Evolutionary conservation across 2,888 invertebrate species (phyloP).

Genomic region (Mythimna vitellina): DNA sequence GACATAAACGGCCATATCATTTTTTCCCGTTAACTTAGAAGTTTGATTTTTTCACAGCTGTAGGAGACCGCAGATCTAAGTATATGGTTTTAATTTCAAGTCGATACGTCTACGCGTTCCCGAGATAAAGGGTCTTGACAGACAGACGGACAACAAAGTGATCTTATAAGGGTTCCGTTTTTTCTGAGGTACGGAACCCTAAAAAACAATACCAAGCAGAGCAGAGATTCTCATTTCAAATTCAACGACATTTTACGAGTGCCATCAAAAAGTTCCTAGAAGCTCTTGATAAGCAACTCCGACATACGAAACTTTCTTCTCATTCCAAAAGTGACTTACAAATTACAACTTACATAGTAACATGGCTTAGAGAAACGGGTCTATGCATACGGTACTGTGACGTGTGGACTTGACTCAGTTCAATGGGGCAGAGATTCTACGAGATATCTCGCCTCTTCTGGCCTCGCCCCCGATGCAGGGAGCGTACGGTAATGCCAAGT

Average conservation of each 20-base stretch:
- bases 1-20: too few relatives aligned
- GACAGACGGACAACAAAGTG: too few relatives aligned
- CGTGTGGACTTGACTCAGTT: slow-evolving; percentile 31
- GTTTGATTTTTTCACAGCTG: too few relatives aligned
- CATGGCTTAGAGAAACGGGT: slow-evolving; percentile 20
- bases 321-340: slow-evolving; percentile 3
- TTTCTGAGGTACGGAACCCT: too few relatives aligned
- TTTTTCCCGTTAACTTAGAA: too few relatives aligned
- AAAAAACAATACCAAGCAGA: not conserved
- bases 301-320: slow-evolving; percentile 16
- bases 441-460: slow-evolving; percentile 35
- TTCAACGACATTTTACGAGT: slow-evolving; percentile 35
- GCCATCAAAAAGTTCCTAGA: slow-evolving; percentile 33
- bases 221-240: slow-evolving; percentile 31
- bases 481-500: slow-evolving; percentile 27
- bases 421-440: slow-evolving; percentile 32
- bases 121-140: too few relatives aligned
- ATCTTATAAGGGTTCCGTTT: too few relatives aligned
- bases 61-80: too few relatives aligned
- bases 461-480: slow-evolving; percentile 23
- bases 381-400: slow-evolving; percentile 23
- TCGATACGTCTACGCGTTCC: too few relatives aligned
- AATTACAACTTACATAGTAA: slow-evolving; percentile 17
- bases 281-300: slow-evolving; percentile 17
- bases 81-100: too few relatives aligned